phyloP scores from a whole-genome alignment of 1,140 invertebrate species.

The Tribolium castaneum region DNA sequence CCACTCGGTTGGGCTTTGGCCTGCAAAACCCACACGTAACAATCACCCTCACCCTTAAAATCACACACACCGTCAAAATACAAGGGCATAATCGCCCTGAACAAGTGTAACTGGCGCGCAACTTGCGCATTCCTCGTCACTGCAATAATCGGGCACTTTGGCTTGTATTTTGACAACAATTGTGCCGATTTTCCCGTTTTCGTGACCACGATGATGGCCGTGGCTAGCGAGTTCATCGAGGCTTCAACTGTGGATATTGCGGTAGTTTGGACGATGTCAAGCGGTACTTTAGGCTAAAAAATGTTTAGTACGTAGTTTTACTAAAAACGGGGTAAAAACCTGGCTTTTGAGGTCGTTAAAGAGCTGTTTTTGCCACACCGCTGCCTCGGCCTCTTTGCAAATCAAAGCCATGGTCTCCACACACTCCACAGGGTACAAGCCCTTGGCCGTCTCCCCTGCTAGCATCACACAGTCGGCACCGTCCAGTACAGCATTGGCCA shows the following conservation, averaged over 20 bases:
- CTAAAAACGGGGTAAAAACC: background rate
- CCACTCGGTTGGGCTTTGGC: background rate
- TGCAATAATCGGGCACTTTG: conserved; percentile 32
- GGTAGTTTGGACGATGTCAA: background rate
- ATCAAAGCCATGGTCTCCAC: conserved; percentile 25
- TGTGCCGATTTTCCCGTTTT: conserved; percentile 36
- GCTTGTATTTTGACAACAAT: conserved; percentile 29
- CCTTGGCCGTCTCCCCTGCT: conserved; percentile 63
- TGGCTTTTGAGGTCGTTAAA: background rate
- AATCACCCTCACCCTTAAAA: background rate
- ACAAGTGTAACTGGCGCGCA: conserved; percentile 13
- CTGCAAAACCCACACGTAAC: background rate
- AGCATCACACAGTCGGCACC: conserved; percentile 79
- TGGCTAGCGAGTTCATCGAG: conserved; percentile 73
- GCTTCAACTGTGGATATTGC: conserved; percentile 58
- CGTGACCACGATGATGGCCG: conserved; percentile 33
- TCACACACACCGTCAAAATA: background rate
- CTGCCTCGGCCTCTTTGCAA: conserved; percentile 81
- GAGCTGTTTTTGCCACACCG: conserved; percentile 78
- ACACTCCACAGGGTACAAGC: conserved; percentile 22
- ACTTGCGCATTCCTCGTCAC: conserved; percentile 27
- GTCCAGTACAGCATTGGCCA: conserved; percentile 81
- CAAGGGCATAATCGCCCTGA: conserved; percentile 23
- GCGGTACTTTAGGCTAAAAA: background rate
- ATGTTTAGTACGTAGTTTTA: background rate